phyloP scores from a whole-genome alignment of 2,888 invertebrate genomes.

The Aphrophora alni region DNA sequence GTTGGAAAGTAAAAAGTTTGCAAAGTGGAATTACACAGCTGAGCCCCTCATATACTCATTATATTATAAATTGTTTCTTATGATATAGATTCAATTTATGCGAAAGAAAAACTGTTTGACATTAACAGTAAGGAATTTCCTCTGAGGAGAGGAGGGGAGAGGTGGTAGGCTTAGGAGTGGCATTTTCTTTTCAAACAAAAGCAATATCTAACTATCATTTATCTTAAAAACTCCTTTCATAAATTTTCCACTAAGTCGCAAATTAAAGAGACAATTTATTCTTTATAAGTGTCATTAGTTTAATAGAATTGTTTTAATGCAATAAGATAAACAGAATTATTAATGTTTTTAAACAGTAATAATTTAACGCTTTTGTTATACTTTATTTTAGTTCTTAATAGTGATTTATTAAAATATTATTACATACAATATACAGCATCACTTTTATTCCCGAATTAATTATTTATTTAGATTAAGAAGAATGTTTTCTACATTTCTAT shows the following conservation, averaged over 20 bases:
- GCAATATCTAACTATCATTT: not conserved
- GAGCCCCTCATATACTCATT: not conserved
- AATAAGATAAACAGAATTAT: too few species aligned
- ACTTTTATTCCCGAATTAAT: too few species aligned
- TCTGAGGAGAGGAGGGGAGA: not conserved
- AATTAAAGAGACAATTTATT: not conserved
- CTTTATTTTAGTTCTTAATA: too few species aligned
- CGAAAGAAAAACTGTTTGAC: not conserved
- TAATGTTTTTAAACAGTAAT: too few species aligned
- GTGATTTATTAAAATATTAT: too few species aligned
- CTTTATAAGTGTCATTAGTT: not conserved
- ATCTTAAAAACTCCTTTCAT: not conserved
- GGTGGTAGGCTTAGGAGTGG: not conserved
- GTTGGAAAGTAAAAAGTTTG: not conserved
- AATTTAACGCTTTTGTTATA: too few species aligned
- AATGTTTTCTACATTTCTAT: too few species aligned
- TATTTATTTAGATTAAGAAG: too few species aligned
- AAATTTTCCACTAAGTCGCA: not conserved
- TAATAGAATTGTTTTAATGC: too few species aligned
- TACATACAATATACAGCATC: too few species aligned
- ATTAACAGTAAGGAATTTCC: not conserved
- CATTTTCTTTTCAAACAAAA: not conserved
- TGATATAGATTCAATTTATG: not conserved
- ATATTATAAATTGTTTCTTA: not conserved
- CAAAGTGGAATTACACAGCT: not conserved